Percentiles rank a stretch among this genome's conserved stretches.
Conservation (phyloP, 2,113 vertebrate species). For the Cairina moschata region DNA sequence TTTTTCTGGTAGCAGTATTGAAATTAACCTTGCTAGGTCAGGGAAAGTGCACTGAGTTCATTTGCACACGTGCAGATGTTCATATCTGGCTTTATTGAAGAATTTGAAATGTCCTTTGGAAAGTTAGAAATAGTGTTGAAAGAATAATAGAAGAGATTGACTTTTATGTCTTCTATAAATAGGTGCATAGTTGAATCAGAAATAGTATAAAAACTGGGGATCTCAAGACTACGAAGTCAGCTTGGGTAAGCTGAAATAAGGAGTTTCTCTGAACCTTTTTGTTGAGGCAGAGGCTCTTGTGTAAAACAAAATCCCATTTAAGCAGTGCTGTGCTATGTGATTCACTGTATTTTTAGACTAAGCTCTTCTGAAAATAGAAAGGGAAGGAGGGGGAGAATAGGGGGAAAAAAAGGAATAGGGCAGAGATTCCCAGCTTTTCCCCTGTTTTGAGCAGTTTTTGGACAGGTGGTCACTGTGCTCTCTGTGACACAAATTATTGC, state of each 20-base stretch:
- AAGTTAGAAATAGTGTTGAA: constrained; percentile 24
- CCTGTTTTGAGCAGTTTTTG: neutral
- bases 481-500: neutral
- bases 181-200: neutral
- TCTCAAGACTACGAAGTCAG: neutral
- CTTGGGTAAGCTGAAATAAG: neutral
- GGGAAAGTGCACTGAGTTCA: neutral
- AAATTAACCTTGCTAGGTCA: neutral
- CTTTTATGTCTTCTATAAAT: constrained; percentile 25
- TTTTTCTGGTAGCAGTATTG: neutral
- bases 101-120: constrained; percentile 34
- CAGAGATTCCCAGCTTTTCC: neutral
- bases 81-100: neutral
- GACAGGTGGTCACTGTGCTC: neutral
- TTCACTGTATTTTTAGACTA: constrained; percentile 51
- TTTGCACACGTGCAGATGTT: neutral
- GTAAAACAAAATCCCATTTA: neutral
- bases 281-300: neutral
- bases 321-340: constrained; percentile 6
- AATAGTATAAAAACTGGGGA: neutral
- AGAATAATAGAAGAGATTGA: neutral
- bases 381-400: neutral
- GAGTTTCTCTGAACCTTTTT: neutral
- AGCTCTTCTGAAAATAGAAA: constrained; percentile 34
- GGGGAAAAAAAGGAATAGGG: neutral